A percentile compares a stretch with the other conserved stretches of the same genome.
phyloP scores from a whole-genome alignment of 2,113 vertebrate species.

The Aspiorhynchus laticeps region DNA sequence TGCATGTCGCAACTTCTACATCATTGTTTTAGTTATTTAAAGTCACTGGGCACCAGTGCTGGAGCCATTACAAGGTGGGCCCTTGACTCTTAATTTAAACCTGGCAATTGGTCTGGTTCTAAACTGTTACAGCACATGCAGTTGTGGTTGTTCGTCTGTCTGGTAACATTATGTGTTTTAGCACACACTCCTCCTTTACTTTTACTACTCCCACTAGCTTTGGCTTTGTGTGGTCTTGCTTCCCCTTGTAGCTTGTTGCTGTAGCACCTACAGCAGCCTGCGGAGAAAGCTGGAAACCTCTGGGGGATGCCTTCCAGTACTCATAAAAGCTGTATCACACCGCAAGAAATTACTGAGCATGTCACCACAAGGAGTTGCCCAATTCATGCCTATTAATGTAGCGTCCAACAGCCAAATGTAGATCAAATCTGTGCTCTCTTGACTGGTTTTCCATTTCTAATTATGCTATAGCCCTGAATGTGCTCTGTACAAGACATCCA shows the following conservation, averaged over 20 bases:
- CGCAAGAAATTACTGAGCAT: slow-evolving; percentile 10
- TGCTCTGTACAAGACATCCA: no score
- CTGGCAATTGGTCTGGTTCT: slow-evolving; percentile 10
- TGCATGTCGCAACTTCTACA: neutral
- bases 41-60: neutral
- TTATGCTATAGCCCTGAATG: no score
- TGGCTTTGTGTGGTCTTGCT: slow-evolving; percentile 44
- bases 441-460: neutral
- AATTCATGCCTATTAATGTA: slow-evolving; percentile 16
- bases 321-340: slow-evolving; percentile 35
- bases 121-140: slow-evolving; percentile 8
- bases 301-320: slow-evolving; percentile 32
- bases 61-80: neutral
- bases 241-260: slow-evolving; percentile 27
- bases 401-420: neutral
- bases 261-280: slow-evolving; percentile 35
- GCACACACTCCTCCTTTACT: slow-evolving; percentile 27
- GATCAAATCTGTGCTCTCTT: neutral
- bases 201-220: slow-evolving; percentile 37
- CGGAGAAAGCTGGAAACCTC: slow-evolving; percentile 27
- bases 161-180: slow-evolving; percentile 38
- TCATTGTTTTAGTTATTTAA: neutral
- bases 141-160: slow-evolving; percentile 37
- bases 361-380: slow-evolving; percentile 40
- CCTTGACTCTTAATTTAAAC: slow-evolving; percentile 3